Conservation (phyloP, 2,113 vertebrate genomes). For the Anser cygnoides region DNA sequence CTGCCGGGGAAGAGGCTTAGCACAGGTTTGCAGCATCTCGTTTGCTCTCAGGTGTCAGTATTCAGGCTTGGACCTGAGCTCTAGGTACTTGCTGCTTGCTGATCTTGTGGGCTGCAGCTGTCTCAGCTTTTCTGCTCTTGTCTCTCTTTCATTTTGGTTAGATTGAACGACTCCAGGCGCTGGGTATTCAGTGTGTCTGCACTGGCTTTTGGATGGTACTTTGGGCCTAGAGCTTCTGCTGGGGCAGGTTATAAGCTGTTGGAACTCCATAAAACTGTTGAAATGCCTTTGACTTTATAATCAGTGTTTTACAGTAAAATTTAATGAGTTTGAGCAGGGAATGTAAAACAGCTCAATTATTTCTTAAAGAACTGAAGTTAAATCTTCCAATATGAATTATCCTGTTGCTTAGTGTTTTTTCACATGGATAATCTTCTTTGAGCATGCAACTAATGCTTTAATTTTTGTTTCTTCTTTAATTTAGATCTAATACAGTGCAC, state of each 20-base stretch:
- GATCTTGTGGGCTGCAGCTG: background rate
- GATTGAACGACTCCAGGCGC: background rate
- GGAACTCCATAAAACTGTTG: background rate
- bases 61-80: accelerated
- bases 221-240: background rate
- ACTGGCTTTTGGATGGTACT: background rate
- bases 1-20: background rate
- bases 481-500: conserved; percentile 94
- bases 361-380: background rate
- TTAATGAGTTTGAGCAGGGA: background rate
- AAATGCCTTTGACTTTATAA: background rate
- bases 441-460: background rate
- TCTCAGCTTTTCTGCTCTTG: background rate
- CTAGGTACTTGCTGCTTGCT: background rate
- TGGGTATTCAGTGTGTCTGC: background rate
- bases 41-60: background rate
- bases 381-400: background rate
- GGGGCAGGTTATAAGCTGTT: background rate
- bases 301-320: background rate
- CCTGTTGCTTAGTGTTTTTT: too few relatives aligned
- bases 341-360: background rate
- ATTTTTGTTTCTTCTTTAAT: conserved; percentile 8
- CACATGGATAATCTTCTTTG: background rate
- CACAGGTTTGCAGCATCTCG: background rate
- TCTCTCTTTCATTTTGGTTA: background rate